phyloP scores from a whole-genome alignment of 2,797 vertebrate species.

The Pitangus sulphuratus region DNA sequence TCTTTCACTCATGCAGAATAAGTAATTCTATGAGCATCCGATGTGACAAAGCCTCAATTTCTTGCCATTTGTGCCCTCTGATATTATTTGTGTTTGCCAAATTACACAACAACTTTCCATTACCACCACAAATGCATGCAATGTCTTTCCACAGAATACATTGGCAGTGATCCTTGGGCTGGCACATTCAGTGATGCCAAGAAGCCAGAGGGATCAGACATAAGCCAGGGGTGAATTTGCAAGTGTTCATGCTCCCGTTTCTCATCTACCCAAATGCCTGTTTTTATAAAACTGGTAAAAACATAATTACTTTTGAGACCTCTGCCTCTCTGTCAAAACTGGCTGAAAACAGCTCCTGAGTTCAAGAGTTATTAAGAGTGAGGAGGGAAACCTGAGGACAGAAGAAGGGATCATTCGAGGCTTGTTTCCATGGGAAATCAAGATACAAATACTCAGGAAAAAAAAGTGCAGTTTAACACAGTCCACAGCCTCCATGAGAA shows the following conservation, averaged over 20 bases:
- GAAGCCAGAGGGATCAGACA: conserved; percentile 36
- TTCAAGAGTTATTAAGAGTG: conserved; percentile 27
- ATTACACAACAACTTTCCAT: neutral
- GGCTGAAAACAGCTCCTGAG: conserved; percentile 9
- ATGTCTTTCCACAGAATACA: neutral
- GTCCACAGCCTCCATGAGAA: neutral
- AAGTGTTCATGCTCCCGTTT: neutral
- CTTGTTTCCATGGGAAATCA: conserved; percentile 58
- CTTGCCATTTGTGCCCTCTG: neutral
- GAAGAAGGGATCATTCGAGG: neutral
- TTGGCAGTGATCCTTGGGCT: neutral
- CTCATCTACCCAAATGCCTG: neutral
- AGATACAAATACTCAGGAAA: neutral
- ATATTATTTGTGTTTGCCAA: conserved; percentile 5
- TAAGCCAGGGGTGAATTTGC: conserved; percentile 21
- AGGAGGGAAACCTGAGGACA: neutral
- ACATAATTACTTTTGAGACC: conserved; percentile 52
- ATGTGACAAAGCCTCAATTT: neutral
- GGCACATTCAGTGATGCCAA: neutral
- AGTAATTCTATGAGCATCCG: neutral
- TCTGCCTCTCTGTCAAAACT: conserved; percentile 20
- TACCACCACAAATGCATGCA: neutral
- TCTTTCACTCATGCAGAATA: neutral
- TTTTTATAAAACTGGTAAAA: conserved; percentile 37
- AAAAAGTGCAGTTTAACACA: neutral